A percentile compares a stretch with the other conserved stretches of the same genome.
Conservation (phyloP, 2,888 invertebrate species). For the Bibio marci region DNA sequence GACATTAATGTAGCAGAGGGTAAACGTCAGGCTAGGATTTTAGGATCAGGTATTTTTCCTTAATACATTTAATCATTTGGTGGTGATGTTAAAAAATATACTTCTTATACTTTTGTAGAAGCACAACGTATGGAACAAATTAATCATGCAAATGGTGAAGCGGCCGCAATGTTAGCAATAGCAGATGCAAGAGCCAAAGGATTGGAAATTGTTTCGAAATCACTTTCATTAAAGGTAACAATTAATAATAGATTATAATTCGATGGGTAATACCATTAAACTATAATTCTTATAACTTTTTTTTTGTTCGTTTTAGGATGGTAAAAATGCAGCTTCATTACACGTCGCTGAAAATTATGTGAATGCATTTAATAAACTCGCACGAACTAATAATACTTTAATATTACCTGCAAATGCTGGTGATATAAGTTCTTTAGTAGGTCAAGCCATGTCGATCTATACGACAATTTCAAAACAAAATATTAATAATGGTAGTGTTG, state of each 20-base stretch:
- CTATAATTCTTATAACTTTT: background rate
- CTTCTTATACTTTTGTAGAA: conserved; percentile 53
- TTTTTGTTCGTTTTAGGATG: conserved; percentile 36
- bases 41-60: conserved; percentile 78
- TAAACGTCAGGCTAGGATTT: conserved; percentile 74
- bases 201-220: conserved; percentile 56
- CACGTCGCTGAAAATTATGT: conserved; percentile 94
- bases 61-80: too few relatives aligned
- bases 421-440: conserved; percentile 23
- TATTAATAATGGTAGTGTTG: too few relatives aligned
- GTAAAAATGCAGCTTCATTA: conserved; percentile 78
- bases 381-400: conserved; percentile 84
- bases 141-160: conserved; percentile 84
- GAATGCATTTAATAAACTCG: conserved; percentile 79
- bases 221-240: conserved; percentile 26
- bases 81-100: too few relatives aligned
- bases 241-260: background rate
- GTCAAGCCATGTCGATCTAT: conserved; percentile 26
- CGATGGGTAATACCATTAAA: background rate
- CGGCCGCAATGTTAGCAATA: conserved; percentile 76
- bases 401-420: conserved; percentile 84
- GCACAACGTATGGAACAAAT: conserved; percentile 88
- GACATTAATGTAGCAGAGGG: conserved; percentile 98
- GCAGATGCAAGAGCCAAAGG: conserved; percentile 82
- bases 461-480: conserved; percentile 12